Evolutionary conservation across 2,888 invertebrate genomes (phyloP), one percentile per base, ranked within the genome.

Genomic region (Gnatocerus cornutus): DNA sequence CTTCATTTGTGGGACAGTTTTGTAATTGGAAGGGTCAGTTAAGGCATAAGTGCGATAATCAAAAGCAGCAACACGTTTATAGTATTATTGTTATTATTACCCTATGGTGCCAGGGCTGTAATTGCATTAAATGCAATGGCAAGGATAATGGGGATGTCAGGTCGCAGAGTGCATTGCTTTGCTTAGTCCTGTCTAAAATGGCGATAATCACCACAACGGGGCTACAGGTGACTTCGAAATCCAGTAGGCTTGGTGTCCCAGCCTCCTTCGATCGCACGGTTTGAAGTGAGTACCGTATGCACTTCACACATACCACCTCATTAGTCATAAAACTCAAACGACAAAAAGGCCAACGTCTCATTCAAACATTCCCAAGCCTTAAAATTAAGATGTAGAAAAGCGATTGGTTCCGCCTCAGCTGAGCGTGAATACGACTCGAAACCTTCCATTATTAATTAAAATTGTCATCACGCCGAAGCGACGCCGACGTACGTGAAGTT

Each of bases 381-480:
- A 27, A 52, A 29, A 52, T 27, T 29, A 37, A 37, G 33, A 33
- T 30, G 16, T 55, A 55, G 16, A 37, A 50, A 55, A 55, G 50
- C 50, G 50, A 50, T 53, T 13, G 53, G 33, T 46, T 46, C 14
- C 46, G 46, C 46, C 27, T 33, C 53, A 14, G 53, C 53, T 16
- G 37, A 53, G 53, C 53, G 53, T 33, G 53, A 53, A 33, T 27
- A 4, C n/a, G 50, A 12, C 30, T 50, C 16, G 8, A 39, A 41
- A 5, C 43, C 27, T 48, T 33, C n/a, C 14, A 73, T 70, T 56
- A 62, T 69, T 71, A 70, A 73, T 74, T 75, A 71, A 70, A 68
- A 66, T 73, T 71, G 66, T 74, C 73, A 69, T 71, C 73, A 73
- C 74, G 72, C 69, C 71, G 69, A 21, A 73, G 67, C 30, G 72